A percentile compares a stretch with the other conserved stretches of the same genome.
phyloP scores from a whole-genome alignment of 2,113 vertebrate species.

The Tiliqua scincoides region DNA sequence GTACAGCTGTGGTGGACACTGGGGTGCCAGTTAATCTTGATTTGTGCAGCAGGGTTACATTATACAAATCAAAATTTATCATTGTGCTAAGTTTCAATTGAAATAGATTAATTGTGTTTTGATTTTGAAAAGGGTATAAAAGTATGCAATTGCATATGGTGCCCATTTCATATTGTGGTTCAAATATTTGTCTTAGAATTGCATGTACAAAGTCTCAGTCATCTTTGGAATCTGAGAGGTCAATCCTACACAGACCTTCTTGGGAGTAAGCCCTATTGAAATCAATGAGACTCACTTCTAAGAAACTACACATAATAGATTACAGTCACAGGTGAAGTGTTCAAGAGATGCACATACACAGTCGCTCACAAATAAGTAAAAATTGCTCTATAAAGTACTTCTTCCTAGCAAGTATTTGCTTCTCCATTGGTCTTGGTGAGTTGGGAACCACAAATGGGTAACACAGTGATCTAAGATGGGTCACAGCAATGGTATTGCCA shows the following conservation, averaged over 20 bases:
- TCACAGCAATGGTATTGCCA: background rate
- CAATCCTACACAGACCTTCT: background rate
- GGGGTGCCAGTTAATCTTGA: slow-evolving; percentile 66
- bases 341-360: background rate
- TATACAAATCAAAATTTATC: slow-evolving; percentile 48
- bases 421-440: background rate
- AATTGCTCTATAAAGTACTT: background rate
- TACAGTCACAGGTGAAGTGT: too few species aligned
- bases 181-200: background rate
- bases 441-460: background rate
- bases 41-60: slow-evolving; percentile 63
- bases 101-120: background rate
- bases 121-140: slow-evolving; percentile 35
- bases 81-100: slow-evolving; percentile 42
- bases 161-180: slow-evolving; percentile 23
- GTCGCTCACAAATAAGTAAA: too few species aligned
- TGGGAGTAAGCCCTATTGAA: too few species aligned
- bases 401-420: background rate
- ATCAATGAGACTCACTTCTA: too few species aligned
- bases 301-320: too few species aligned
- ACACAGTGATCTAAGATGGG: background rate
- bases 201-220: slow-evolving; percentile 21
- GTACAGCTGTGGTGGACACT: slow-evolving; percentile 58
- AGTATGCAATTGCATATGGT: background rate
- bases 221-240: fast-evolving